Evolutionary conservation across 2,888 invertebrate genomes (phyloP).

Genomic region (Pterostichus madidus): DNA sequence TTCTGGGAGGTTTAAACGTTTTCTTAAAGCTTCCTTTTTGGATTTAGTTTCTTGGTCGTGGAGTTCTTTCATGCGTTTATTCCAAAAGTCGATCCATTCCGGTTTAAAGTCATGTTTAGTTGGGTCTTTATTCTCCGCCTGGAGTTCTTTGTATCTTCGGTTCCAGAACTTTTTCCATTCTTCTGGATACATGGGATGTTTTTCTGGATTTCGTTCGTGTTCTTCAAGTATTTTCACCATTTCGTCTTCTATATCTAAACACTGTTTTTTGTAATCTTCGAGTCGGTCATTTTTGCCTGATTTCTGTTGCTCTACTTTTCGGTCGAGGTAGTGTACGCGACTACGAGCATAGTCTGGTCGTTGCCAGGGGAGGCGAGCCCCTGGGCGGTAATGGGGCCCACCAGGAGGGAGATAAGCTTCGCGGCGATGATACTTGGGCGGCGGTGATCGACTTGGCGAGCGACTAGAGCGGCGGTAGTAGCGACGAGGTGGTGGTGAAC

Average conservation of each 20-base stretch:
- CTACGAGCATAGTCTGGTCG: slow-evolving; percentile 70
- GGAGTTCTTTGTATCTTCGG: slow-evolving; percentile 88
- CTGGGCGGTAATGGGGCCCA: slow-evolving; percentile 20
- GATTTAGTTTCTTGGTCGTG: slow-evolving; percentile 84
- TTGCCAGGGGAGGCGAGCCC: slow-evolving; percentile 70
- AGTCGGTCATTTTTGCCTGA: slow-evolving; percentile 76
- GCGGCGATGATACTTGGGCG: slow-evolving; percentile 10
- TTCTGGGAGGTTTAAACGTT: slow-evolving; percentile 76
- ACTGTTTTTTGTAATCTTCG: slow-evolving; percentile 79
- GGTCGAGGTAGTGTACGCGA: slow-evolving; percentile 32
- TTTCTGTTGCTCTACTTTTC: slow-evolving; percentile 17
- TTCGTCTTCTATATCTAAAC: slow-evolving; percentile 79
- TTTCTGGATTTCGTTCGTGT: slow-evolving; percentile 92
- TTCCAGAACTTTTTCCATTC: slow-evolving; percentile 97
- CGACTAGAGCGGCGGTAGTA: slow-evolving; percentile 62
- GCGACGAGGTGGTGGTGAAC: slow-evolving; percentile 45
- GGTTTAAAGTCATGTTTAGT: slow-evolving; percentile 91
- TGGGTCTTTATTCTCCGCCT: slow-evolving; percentile 87
- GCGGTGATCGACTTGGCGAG: slow-evolving; percentile 54
- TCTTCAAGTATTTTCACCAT: slow-evolving; percentile 84
- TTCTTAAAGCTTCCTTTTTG: slow-evolving; percentile 84
- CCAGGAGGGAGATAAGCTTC: neutral
- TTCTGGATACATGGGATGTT: slow-evolving; percentile 91
- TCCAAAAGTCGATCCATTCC: slow-evolving; percentile 94
- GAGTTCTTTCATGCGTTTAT: slow-evolving; percentile 88